Percentiles rank a stretch among this genome's conserved stretches.
These are phyloP conservation scores for Siphamia tubifer DNA, from an alignment of 2,113 vertebrate species.

Conservation along the genomic window DNA sequence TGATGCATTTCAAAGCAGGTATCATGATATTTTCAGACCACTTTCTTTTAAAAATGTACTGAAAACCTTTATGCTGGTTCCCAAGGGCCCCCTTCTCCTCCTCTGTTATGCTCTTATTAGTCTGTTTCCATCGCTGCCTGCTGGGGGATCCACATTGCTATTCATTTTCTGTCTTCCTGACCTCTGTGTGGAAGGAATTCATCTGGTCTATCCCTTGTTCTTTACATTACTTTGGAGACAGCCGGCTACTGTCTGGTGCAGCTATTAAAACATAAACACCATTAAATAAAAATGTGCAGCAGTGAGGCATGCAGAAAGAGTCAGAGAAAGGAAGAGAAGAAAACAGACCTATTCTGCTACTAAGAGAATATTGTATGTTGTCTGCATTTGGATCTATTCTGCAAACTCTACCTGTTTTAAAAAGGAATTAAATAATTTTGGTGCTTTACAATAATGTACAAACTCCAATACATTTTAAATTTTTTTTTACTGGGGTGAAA, in stretches of 20 bases:
- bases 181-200: constrained; percentile 90
- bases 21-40: constrained; percentile 93
- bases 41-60: constrained; percentile 90
- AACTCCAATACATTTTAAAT: too few relatives aligned
- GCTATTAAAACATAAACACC: constrained; percentile 87
- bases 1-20: constrained; percentile 88
- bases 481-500: too few relatives aligned
- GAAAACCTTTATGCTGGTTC: constrained; percentile 90
- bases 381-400: background rate
- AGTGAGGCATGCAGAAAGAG: constrained; percentile 30
- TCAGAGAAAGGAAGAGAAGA: background rate
- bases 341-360: constrained; percentile 1
- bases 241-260: constrained; percentile 72
- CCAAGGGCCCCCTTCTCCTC: constrained; percentile 86
- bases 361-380: background rate
- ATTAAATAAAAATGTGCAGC: constrained; percentile 72
- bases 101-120: constrained; percentile 94
- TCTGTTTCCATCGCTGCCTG: constrained; percentile 88
- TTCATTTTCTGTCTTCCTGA: constrained; percentile 93
- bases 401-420: background rate
- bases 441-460: background rate
- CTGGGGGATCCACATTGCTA: constrained; percentile 91
- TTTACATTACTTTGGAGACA: constrained; percentile 78
- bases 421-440: too few relatives aligned
- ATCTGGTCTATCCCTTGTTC: constrained; percentile 81